phyloP scores from a whole-genome alignment of 1,140 invertebrate species.

The Apis mellifera region DNA sequence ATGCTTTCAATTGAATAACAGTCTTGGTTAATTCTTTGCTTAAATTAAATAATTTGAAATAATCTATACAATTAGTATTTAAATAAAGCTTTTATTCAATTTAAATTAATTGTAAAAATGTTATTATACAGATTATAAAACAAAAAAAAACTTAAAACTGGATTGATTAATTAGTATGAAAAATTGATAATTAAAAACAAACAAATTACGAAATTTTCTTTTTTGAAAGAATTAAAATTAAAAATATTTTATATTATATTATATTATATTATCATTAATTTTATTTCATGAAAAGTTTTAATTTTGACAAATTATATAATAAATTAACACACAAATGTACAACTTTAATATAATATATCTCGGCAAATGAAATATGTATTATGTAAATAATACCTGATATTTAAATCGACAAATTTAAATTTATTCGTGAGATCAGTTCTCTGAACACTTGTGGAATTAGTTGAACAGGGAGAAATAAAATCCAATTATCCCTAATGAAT shows the following conservation, averaged over 20 bases:
- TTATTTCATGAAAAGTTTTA: neutral
- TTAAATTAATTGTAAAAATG: neutral
- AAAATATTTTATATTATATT: neutral
- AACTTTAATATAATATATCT: too few relatives aligned
- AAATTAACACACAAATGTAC: neutral
- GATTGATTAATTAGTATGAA: neutral
- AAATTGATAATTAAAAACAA: neutral
- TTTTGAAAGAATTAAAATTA: neutral
- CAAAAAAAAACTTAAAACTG: neutral
- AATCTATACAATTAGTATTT: neutral
- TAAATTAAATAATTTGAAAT: neutral
- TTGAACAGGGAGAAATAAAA: conserved; percentile 49
- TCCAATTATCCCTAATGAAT: conserved; percentile 28
- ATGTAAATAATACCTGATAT: conserved; percentile 8
- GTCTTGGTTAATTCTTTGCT: neutral
- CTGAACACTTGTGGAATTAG: conserved; percentile 56
- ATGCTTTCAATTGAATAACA: neutral
- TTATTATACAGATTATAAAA: neutral
- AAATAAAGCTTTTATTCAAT: neutral
- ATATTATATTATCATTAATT: neutral
- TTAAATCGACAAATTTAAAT: conserved; percentile 37
- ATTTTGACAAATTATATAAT: neutral
- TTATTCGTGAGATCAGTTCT: conserved; percentile 50
- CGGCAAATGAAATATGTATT: neutral
- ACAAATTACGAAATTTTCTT: neutral